phyloP scores from a whole-genome alignment of 2,797 vertebrate genomes.

The Crossoptilon crossoptilon region DNA sequence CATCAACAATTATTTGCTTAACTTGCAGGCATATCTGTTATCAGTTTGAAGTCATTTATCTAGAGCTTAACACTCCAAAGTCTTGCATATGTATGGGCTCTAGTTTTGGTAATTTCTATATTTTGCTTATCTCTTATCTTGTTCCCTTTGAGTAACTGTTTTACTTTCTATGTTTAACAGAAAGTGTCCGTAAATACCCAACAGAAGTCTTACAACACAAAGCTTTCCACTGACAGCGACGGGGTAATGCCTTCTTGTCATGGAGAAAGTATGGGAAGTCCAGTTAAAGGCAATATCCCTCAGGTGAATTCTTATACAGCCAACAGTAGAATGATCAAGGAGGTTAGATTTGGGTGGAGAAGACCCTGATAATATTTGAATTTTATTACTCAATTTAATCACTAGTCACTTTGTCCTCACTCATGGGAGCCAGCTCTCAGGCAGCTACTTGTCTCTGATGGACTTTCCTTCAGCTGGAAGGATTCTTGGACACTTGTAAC shows the following conservation, averaged over 20 bases:
- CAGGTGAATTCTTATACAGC: neutral
- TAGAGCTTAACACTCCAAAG: neutral
- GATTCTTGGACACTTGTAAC: neutral
- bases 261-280: neutral
- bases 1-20: neutral
- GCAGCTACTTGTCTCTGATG: neutral
- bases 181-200: neutral
- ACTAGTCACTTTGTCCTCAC: neutral
- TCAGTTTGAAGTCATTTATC: neutral
- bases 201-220: neutral
- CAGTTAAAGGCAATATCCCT: neutral
- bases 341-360: neutral
- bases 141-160: neutral
- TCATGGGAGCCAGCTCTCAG: neutral
- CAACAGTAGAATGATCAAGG: neutral
- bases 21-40: neutral
- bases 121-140: neutral
- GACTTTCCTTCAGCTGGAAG: neutral
- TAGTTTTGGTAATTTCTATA: neutral
- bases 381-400: neutral
- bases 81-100: neutral
- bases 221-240: neutral
- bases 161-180: neutral
- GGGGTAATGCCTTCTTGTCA: neutral
- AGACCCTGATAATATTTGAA: neutral